Evolutionary conservation across 2,888 invertebrate genomes (phyloP), one percentile per base, ranked within the genome.

Genomic region (Caenorhabditis virilis): DNA sequence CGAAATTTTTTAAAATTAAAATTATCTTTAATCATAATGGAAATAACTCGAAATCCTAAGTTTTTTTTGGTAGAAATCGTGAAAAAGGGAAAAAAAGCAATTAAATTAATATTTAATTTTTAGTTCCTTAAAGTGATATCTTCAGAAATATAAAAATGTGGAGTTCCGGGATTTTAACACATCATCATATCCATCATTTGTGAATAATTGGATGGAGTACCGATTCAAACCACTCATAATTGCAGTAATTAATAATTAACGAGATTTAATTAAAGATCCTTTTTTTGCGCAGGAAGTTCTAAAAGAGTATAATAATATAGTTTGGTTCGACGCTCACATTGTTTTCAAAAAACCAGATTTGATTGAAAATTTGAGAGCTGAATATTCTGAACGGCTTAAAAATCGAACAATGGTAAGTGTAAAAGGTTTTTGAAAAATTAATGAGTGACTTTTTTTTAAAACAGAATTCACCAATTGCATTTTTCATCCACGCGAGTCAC

Each of bases 261-360:
- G 4, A 6, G 7, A 13, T 2, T 26, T 13, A 11, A 9, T 26
- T 33, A 6, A 13, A 13, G 11, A 27, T n/a, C 20, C 22, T 15
- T 25, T 27, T 2, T 15, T 23, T 41, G 39, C 41, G 2, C 9
- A 45, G 43, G 63, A 63, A 35, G 53, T 63, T 6, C 52, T 63
- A 45, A 48, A 49, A 30, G 63, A 62, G 16, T 52, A 43, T 33
- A 9, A 23, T 22, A 63, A 53, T 48, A 57, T 63, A 39, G 57
- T 57, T 57, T 63, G 63, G 63, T 57, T 63, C 45, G 63, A 63
- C 36, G 63, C 63, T 11, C 63, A 63, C 45, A 50, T 63, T 35
- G 23, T 22, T 1, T 27, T 49, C 15, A 50, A 55, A 18, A 61
- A 55, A 20, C 50, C 55, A 2, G 51, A 38, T 16, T 49, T 60